Percentiles rank a stretch among this genome's conserved stretches.
Conservation (phyloP, 2,888 invertebrate genomes). For the Eristalis intricaria region DNA sequence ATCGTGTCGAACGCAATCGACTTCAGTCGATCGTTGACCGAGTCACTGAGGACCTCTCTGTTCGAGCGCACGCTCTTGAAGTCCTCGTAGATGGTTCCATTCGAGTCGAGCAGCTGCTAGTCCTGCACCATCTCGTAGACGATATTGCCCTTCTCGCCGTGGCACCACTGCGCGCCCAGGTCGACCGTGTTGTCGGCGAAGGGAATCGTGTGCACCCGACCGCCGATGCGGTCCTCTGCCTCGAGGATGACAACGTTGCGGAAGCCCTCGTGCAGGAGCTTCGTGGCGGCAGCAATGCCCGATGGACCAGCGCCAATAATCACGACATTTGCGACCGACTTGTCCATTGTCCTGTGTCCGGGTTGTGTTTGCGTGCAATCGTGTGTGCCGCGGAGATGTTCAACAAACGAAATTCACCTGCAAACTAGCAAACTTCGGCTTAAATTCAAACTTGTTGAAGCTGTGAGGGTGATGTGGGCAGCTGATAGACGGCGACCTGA, state of each 20-base stretch:
- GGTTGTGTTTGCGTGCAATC: background rate
- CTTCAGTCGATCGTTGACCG: constrained; percentile 77
- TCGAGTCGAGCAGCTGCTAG: constrained; percentile 75
- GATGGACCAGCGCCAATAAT: constrained; percentile 80
- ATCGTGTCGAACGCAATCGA: constrained; percentile 79
- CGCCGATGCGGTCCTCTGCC: constrained; percentile 85
- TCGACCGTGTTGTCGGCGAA: constrained; percentile 85
- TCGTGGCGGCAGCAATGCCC: constrained; percentile 80
- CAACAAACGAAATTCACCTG: background rate
- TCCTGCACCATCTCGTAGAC: constrained; percentile 83
- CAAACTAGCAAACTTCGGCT: background rate
- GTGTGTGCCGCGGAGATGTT: background rate
- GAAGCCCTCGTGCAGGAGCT: constrained; percentile 80
- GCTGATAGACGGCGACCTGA: background rate
- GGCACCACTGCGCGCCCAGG: constrained; percentile 89
- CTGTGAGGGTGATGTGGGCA: too few species aligned
- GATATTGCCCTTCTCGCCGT: constrained; percentile 84
- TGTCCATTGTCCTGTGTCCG: constrained; percentile 37
- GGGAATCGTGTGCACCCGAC: constrained; percentile 83
- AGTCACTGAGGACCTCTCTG: constrained; percentile 78
- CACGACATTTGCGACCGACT: constrained; percentile 77
- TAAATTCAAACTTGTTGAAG: background rate
- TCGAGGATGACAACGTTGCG: constrained; percentile 84
- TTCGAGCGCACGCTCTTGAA: constrained; percentile 78
- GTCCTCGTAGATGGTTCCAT: constrained; percentile 76